Percentiles rank a stretch among this genome's conserved stretches.
phyloP scores from a whole-genome alignment of 2,888 invertebrate genomes.

The Stenurella melanura region DNA sequence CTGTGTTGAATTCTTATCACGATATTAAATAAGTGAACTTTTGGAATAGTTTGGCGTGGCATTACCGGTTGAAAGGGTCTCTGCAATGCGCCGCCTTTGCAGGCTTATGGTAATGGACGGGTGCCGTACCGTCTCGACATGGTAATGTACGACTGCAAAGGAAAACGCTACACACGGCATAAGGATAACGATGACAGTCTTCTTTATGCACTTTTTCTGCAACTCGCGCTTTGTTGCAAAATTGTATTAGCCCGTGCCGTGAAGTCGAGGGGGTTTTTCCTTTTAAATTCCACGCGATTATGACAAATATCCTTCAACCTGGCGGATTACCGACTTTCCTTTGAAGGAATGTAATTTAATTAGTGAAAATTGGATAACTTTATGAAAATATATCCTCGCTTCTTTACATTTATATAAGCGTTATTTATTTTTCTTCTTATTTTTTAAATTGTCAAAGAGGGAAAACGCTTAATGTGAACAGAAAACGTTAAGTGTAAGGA shows the following conservation, averaged over 20 bases:
- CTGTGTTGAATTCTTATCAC: conserved; percentile 62
- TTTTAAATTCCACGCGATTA: conserved; percentile 38
- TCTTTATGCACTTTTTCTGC: conserved; percentile 44
- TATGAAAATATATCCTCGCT: neutral
- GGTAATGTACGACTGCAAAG: conserved; percentile 47
- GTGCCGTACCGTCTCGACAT: conserved; percentile 50
- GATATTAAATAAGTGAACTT: conserved; percentile 64
- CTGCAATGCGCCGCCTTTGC: conserved; percentile 63
- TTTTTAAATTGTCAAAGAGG: neutral
- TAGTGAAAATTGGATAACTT: conserved; percentile 17
- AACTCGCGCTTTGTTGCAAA: conserved; percentile 2
- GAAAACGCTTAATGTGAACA: too few relatives aligned
- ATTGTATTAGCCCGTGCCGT: conserved; percentile 20
- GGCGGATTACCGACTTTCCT: conserved; percentile 12
- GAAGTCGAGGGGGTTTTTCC: conserved; percentile 11
- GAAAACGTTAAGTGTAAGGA: too few relatives aligned
- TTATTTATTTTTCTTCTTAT: neutral
- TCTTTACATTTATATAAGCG: neutral
- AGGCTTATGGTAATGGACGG: conserved; percentile 65
- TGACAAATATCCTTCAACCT: conserved; percentile 35
- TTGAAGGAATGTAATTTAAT: conserved; percentile 17
- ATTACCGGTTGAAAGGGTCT: conserved; percentile 57
- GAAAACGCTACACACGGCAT: conserved; percentile 45
- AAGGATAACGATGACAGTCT: conserved; percentile 43
- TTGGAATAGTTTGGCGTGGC: conserved; percentile 59